phyloP scores from a whole-genome alignment of 2,113 vertebrate species.

The Percina caprodes region DNA sequence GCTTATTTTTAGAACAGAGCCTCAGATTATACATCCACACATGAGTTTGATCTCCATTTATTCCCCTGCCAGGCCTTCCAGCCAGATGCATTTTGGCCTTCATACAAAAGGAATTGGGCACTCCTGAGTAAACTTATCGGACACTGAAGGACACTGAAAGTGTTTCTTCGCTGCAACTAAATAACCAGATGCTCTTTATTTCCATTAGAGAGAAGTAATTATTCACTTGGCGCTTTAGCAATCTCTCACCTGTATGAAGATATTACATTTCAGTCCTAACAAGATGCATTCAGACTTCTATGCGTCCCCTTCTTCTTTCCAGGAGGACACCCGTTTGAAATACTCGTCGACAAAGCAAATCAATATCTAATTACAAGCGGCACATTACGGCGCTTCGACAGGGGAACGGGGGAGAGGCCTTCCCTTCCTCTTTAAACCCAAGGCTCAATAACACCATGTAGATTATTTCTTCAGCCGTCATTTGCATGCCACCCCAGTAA shows the following conservation, averaged over 20 bases:
- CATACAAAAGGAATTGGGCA: too few relatives aligned
- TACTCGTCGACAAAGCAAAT: conserved; percentile 85
- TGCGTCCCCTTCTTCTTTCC: conserved; percentile 62
- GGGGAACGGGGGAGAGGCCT: conserved; percentile 63
- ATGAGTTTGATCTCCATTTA: too few relatives aligned
- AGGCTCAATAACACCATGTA: conserved; percentile 75
- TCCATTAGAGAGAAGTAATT: conserved; percentile 53
- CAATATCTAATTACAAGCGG: conserved; percentile 90
- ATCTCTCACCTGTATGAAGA: conserved; percentile 60
- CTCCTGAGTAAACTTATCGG: too few relatives aligned
- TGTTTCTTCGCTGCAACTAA: background rate
- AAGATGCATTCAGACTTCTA: conserved; percentile 81
- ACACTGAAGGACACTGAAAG: conserved; percentile 22
- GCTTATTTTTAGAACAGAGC: too few relatives aligned
- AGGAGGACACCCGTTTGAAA: conserved; percentile 71
- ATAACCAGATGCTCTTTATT: conserved; percentile 42
- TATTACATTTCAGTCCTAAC: conserved; percentile 71
- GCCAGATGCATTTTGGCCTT: too few relatives aligned
- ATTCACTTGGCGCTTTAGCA: conserved; percentile 44
- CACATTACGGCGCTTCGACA: conserved; percentile 74
- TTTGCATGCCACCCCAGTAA: conserved; percentile 81
- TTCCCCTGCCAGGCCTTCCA: too few relatives aligned
- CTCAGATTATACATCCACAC: too few relatives aligned
- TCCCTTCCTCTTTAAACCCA: conserved; percentile 66
- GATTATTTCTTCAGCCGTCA: conserved; percentile 80